These are phyloP conservation scores for Chaetops frenatus DNA, from an alignment of 2,113 vertebrate species.

Conservation along the genomic window DNA sequence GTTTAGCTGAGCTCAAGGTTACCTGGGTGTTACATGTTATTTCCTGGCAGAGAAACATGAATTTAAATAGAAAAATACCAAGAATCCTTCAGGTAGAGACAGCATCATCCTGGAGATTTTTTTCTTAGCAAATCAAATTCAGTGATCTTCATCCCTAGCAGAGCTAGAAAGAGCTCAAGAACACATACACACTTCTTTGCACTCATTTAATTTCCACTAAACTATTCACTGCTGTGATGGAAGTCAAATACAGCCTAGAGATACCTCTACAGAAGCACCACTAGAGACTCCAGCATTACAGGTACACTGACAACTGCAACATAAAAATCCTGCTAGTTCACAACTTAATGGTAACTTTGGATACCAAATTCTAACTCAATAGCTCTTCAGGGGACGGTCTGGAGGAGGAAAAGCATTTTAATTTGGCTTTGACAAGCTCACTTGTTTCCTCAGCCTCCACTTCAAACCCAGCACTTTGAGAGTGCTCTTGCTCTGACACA, in stretches of 20 bases:
- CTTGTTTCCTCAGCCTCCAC: not conserved
- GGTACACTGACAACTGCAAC: not conserved
- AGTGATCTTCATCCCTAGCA: not conserved
- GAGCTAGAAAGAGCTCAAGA: not conserved
- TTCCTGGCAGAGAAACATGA: not conserved
- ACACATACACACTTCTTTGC: not conserved
- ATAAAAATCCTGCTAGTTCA: not conserved
- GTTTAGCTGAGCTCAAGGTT: not conserved
- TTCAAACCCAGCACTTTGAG: not conserved
- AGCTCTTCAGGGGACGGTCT: not conserved
- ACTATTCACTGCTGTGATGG: not conserved
- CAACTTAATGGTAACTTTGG: not conserved
- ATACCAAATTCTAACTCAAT: not conserved
- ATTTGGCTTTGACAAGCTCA: not conserved
- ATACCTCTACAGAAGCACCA: not conserved
- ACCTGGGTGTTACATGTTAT: not conserved
- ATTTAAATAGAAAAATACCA: not conserved
- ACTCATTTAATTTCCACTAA: not conserved
- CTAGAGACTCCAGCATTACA: not conserved
- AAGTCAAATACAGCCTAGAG: not conserved
- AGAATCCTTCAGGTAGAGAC: not conserved
- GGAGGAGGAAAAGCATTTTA: constrained; percentile 1
- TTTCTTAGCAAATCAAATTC: not conserved
- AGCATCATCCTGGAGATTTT: not conserved
- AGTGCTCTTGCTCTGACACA: too few species aligned